Evolutionary conservation across 2,797 vertebrate genomes (phyloP), one percentile per base, ranked within the genome.

Genomic region (Florisuga fusca): DNA sequence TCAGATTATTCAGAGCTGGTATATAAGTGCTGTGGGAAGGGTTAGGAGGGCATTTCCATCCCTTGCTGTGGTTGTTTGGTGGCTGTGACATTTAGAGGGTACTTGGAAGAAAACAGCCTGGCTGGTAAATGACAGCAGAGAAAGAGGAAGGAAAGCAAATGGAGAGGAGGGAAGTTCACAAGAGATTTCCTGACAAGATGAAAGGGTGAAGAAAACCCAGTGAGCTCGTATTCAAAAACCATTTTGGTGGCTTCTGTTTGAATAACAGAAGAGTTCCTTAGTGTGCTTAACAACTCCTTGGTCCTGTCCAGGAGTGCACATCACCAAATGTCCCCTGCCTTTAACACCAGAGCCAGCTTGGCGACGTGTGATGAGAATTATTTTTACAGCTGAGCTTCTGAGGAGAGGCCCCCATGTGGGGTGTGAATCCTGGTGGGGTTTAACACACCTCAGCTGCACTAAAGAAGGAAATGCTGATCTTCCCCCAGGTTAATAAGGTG

Each of bases 41-140:
- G 93, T 94, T 94, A 87, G 22, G 23, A 61, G 85, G 91, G 91
- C 95, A 94, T 96, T 97, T 95, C 94, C 93, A 89, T 91, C 89
- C 93, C 87, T 93, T 96, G 87, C 95, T 90, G 83, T 26, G 87
- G 91, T 79, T 89, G 67, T 61, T 93, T 76, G 78, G 86, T 55
- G 92, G 80, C 76, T 94, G 94, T 94, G 95, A 96, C 94, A 93
- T 96, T 96, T 95, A 82, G 85, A 93, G 75, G 93, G 91, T 94
- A 87, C 89, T 97, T 96, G 89, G 91, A 94, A 95, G 93, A 96
- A 96, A 95, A 93, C 8, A 90, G 67, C 77, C 87, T 3, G 9
- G 72, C 91, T 94, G 90, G 80, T 94, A 96, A 91, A 94, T 90
- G 94, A 95, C 94, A 95, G 94, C 80, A 89, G 67, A 94, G 77